phyloP scores from a whole-genome alignment of 2,888 invertebrate genomes.

The Neoaliturus tenellus region DNA sequence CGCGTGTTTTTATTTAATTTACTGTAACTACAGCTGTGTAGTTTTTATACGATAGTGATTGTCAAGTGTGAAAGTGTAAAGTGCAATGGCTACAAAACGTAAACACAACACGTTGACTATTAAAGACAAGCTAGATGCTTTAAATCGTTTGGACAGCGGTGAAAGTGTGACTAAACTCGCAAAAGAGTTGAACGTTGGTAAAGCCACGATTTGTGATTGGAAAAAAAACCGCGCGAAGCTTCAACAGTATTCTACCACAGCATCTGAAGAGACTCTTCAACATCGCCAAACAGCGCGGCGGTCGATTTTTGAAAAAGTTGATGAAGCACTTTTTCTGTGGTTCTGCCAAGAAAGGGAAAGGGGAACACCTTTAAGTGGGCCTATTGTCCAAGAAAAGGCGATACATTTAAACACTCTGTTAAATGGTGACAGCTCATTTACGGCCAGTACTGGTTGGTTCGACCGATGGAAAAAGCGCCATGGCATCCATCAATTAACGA shows the following conservation, averaged over 20 bases:
- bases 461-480: slow-evolving; percentile 65
- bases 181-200: slow-evolving; percentile 57
- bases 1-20: too few species aligned
- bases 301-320: slow-evolving; percentile 55
- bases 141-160: slow-evolving; percentile 46
- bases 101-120: slow-evolving; percentile 55
- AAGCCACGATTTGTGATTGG: slow-evolving; percentile 60
- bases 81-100: slow-evolving; percentile 38
- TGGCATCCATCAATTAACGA: slow-evolving; percentile 62
- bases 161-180: slow-evolving; percentile 52
- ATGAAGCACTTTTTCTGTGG: slow-evolving; percentile 59
- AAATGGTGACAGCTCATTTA: slow-evolving; percentile 61
- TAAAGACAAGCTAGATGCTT: slow-evolving; percentile 61
- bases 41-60: too few species aligned
- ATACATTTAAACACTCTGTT: slow-evolving; percentile 60
- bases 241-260: slow-evolving; percentile 53
- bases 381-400: slow-evolving; percentile 64
- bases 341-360: slow-evolving; percentile 58
- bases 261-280: slow-evolving; percentile 7
- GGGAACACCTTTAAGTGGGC: slow-evolving; percentile 62
- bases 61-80: too few species aligned
- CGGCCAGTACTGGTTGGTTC: slow-evolving; percentile 66
- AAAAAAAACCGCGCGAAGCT: slow-evolving; percentile 60
- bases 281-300: not conserved
- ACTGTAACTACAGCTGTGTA: too few species aligned